These are phyloP conservation scores for Thymelicus acteon DNA, from an alignment of 2,888 invertebrate species.

Conservation along the genomic window DNA sequence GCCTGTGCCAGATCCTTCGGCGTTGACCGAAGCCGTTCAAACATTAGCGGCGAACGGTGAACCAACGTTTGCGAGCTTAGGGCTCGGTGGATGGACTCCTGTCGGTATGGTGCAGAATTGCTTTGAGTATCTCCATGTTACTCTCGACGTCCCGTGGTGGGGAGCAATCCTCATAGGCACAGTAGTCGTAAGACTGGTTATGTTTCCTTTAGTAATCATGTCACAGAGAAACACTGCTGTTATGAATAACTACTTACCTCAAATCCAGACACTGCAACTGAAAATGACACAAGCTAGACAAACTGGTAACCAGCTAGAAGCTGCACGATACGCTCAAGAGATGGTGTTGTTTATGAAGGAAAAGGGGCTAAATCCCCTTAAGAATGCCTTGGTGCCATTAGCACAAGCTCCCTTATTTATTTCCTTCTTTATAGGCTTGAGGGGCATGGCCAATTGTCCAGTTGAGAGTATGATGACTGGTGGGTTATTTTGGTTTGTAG, in stretches of 20 bases:
- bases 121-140: conserved; percentile 93
- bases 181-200: conserved; percentile 87
- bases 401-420: conserved; percentile 96
- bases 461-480: conserved; percentile 95
- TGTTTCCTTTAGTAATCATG: conserved; percentile 94
- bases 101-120: conserved; percentile 92
- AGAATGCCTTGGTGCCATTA: conserved; percentile 90
- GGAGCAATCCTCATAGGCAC: conserved; percentile 93
- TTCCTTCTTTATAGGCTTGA: conserved; percentile 95
- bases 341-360: conserved; percentile 93
- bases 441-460: conserved; percentile 95
- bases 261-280: conserved; percentile 91
- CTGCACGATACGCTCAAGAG: conserved; percentile 90
- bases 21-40: conserved; percentile 66
- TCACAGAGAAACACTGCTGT: conserved; percentile 92
- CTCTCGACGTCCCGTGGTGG: conserved; percentile 97
- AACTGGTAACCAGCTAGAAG: conserved; percentile 92
- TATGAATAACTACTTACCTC: conserved; percentile 94
- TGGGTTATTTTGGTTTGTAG: conserved; percentile 96
- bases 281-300: conserved; percentile 95
- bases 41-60: conserved; percentile 86
- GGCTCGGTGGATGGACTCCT: conserved; percentile 93
- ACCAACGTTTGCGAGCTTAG: conserved; percentile 91
- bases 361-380: conserved; percentile 91
- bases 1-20: conserved; percentile 70